These are phyloP conservation scores for Pedionomus torquatus DNA, from an alignment of 2,113 vertebrate species.

Conservation along the genomic window DNA sequence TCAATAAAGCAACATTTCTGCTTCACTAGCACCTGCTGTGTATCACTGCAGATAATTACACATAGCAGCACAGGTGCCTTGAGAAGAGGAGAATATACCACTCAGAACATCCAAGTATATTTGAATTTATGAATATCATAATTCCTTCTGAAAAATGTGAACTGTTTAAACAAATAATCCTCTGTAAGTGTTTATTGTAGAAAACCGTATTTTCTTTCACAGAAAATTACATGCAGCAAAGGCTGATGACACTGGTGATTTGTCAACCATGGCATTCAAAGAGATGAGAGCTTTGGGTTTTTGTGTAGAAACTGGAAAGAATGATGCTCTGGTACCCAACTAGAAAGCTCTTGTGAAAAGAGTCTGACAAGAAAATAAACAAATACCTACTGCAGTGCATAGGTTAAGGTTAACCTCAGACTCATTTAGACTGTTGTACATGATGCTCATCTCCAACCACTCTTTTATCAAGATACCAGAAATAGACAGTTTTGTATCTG, in stretches of 20 bases:
- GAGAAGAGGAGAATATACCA: background rate
- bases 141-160: constrained; percentile 11
- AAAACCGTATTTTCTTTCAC: background rate
- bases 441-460: background rate
- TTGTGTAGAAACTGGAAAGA: background rate
- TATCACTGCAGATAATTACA: background rate
- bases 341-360: background rate
- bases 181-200: background rate
- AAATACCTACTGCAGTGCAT: background rate
- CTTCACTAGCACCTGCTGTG: background rate
- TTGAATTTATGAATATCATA: background rate
- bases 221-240: background rate
- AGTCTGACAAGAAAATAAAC: background rate
- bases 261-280: background rate
- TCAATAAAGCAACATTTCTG: background rate
- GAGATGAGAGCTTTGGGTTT: background rate
- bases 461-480: background rate
- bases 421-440: background rate
- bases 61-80: background rate
- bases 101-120: background rate
- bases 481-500: background rate
- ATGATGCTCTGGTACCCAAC: background rate
- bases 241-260: background rate
- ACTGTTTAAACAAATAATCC: background rate
- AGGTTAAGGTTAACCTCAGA: background rate